Evolutionary conservation across 2,797 vertebrate genomes (phyloP).

Genomic region (Artibeus jamaicensis): DNA sequence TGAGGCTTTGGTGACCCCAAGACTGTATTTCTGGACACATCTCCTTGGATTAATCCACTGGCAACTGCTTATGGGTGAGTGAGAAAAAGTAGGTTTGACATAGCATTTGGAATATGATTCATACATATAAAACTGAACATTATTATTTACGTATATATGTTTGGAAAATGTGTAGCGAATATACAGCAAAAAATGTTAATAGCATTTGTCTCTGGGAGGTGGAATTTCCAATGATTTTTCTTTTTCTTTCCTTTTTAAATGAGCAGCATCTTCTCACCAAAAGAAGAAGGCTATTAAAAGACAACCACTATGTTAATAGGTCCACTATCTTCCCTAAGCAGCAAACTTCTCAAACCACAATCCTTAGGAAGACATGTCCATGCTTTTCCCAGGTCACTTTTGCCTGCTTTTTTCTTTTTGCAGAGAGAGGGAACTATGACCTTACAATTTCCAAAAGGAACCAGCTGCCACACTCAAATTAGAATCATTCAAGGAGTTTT

Average conservation of each 20-base stretch:
- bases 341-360: neutral
- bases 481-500: neutral
- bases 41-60: neutral
- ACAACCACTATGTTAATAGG: neutral
- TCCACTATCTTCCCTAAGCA: slow-evolving; percentile 36
- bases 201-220: neutral
- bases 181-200: neutral
- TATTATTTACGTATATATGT: neutral
- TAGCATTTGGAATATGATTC: neutral
- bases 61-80: neutral
- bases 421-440: neutral
- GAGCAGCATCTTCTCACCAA: neutral
- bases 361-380: neutral
- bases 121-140: neutral
- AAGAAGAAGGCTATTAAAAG: slow-evolving; percentile 35
- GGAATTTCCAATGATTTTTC: neutral
- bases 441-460: neutral
- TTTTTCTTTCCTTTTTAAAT: neutral
- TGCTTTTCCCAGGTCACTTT: neutral
- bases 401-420: slow-evolving; percentile 36
- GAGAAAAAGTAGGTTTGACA: neutral
- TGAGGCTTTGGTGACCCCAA: neutral
- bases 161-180: neutral
- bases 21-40: neutral
- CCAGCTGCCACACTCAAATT: neutral